Evolutionary conservation across 2,888 invertebrate genomes (phyloP).

Genomic region (Cryptus viduatorius): DNA sequence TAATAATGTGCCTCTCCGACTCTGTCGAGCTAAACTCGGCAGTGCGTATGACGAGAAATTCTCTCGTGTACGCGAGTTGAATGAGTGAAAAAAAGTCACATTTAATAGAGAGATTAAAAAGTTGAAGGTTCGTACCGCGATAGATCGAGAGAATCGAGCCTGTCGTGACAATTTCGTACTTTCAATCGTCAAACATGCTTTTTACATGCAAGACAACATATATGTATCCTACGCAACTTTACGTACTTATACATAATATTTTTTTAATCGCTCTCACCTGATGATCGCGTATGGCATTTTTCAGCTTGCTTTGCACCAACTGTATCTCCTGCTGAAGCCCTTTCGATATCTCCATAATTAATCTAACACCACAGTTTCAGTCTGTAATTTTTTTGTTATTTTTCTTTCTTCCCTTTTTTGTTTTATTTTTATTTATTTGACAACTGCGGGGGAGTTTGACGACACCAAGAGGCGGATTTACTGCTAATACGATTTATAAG

Average conservation of each 20-base stretch:
- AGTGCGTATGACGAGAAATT: conserved; percentile 21
- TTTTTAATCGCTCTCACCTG: conserved; percentile 85
- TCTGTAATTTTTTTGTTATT: conserved; percentile 33
- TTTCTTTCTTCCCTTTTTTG: conserved; percentile 9
- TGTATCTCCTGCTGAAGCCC: conserved; percentile 88
- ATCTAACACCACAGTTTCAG: conserved; percentile 38
- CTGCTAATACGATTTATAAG: conserved; percentile 9
- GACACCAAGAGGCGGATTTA: not conserved
- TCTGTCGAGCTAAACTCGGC: conserved; percentile 15
- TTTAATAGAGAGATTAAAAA: conserved; percentile 22
- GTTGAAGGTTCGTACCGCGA: conserved; percentile 8
- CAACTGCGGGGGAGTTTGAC: conserved; percentile 24
- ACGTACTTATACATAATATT: conserved; percentile 10
- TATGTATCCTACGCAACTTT: conserved; percentile 1
- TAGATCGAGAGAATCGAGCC: conserved; percentile 5
- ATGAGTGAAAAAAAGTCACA: conserved; percentile 26
- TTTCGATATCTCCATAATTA: conserved; percentile 88
- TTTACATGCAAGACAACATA: not conserved
- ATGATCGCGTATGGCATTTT: conserved; percentile 88
- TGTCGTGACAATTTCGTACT: conserved; percentile 1
- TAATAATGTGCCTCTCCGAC: conserved; percentile 44
- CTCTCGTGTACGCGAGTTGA: conserved; percentile 11
- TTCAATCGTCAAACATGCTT: not conserved
- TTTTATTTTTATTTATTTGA: conserved; percentile 10
- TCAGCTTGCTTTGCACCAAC: conserved; percentile 87